Percentiles rank a stretch among this genome's conserved stretches.
Conservation (phyloP, 30 jellyfish, hydroid and myxozoan species). For the Hydra vulgaris region DNA sequence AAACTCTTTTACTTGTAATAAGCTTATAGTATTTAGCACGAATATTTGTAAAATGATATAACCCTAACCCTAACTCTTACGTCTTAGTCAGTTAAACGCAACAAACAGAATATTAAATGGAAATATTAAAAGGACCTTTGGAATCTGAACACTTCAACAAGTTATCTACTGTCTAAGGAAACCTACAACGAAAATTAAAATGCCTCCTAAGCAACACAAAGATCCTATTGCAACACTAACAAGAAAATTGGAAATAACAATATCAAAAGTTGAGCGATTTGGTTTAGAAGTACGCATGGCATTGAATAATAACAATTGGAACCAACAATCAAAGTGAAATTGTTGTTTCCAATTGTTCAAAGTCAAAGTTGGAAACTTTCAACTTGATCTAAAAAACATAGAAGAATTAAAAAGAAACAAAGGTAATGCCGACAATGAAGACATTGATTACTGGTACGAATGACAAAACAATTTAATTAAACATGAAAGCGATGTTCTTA, state of each 20-base stretch:
- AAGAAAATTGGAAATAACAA: background rate
- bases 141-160: background rate
- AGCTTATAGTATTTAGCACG: no score
- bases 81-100: no score
- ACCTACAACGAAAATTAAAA: background rate
- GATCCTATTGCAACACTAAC: background rate
- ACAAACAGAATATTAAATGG: no score
- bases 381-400: background rate
- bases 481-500: background rate
- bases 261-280: background rate
- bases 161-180: background rate
- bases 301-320: background rate
- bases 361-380: background rate
- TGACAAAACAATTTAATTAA: background rate
- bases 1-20: no score
- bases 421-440: background rate
- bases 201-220: background rate
- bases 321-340: background rate
- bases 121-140: constrained; percentile 29
- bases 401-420: background rate
- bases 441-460: background rate
- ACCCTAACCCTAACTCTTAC: no score
- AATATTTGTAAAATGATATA: no score
- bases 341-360: no score
- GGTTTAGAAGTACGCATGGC: background rate